phyloP scores from a whole-genome alignment of 1,140 invertebrate genomes.

The Pogonomyrmex californicus region DNA sequence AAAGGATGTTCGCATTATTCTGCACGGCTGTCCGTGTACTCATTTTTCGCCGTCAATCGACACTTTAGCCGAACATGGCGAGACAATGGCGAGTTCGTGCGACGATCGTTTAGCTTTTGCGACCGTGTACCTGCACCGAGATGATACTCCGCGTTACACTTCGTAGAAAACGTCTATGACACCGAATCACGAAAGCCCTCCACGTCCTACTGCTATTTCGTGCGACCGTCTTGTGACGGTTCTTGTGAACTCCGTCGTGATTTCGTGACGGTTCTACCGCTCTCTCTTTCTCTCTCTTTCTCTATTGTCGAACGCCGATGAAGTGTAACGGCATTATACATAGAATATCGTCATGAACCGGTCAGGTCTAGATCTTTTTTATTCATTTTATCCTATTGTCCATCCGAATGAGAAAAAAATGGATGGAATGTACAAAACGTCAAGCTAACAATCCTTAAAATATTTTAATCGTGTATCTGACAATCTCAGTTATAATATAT shows the following conservation, averaged over 20 bases:
- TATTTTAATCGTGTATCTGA: neutral
- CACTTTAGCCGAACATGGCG: constrained; percentile 32
- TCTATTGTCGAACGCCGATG: constrained; percentile 17
- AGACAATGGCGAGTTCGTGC: constrained; percentile 74
- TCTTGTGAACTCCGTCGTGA: constrained; percentile 61
- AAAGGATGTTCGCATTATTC: constrained; percentile 35
- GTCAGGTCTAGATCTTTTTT: neutral
- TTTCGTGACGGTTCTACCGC: constrained; percentile 62
- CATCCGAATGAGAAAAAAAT: constrained; percentile 38
- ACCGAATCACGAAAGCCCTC: constrained; percentile 71
- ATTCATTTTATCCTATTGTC: constrained; percentile 36
- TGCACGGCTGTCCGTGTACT: constrained; percentile 22
- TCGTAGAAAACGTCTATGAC: constrained; percentile 74
- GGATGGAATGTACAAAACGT: neutral
- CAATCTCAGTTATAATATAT: neutral
- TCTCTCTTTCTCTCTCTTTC: constrained; percentile 17
- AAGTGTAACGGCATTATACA: constrained; percentile 37
- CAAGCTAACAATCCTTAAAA: neutral
- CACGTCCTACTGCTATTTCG: constrained; percentile 6
- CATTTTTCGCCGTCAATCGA: constrained; percentile 49
- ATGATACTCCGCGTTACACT: constrained; percentile 62
- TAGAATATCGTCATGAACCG: neutral
- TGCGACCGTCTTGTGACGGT: constrained; percentile 54
- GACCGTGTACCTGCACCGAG: constrained; percentile 57
- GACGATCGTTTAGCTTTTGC: constrained; percentile 69